Conservation (phyloP, 2,797 vertebrate genomes). For the Eospalax fontanierii region DNA sequence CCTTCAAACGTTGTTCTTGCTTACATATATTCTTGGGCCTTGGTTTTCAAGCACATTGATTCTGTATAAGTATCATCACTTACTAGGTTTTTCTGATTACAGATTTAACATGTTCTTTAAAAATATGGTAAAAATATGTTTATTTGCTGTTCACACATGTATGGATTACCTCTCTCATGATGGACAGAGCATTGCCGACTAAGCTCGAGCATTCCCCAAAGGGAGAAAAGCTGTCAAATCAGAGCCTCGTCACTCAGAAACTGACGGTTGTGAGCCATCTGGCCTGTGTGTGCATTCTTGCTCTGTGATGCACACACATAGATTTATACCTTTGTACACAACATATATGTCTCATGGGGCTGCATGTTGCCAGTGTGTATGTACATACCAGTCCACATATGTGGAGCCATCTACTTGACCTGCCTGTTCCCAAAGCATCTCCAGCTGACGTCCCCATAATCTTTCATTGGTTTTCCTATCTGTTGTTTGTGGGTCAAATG, state of each 20-base stretch:
- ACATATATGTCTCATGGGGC: rapidly evolving
- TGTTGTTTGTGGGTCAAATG: background rate
- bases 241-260: rapidly evolving
- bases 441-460: background rate
- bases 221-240: rapidly evolving
- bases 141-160: background rate
- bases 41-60: background rate
- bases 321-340: too few species aligned
- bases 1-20: background rate
- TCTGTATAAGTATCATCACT: background rate
- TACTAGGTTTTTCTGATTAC: background rate
- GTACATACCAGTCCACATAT: background rate
- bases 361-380: too few species aligned
- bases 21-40: background rate
- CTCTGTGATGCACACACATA: too few species aligned
- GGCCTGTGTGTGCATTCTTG: background rate
- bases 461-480: background rate
- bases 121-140: background rate
- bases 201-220: rapidly evolving
- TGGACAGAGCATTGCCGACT: rapidly evolving
- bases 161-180: rapidly evolving
- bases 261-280: rapidly evolving
- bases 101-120: background rate
- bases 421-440: background rate
- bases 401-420: too few species aligned